Evolutionary conservation across 2,113 vertebrate species (phyloP).

Genomic region (Cichladusa arquata): DNA sequence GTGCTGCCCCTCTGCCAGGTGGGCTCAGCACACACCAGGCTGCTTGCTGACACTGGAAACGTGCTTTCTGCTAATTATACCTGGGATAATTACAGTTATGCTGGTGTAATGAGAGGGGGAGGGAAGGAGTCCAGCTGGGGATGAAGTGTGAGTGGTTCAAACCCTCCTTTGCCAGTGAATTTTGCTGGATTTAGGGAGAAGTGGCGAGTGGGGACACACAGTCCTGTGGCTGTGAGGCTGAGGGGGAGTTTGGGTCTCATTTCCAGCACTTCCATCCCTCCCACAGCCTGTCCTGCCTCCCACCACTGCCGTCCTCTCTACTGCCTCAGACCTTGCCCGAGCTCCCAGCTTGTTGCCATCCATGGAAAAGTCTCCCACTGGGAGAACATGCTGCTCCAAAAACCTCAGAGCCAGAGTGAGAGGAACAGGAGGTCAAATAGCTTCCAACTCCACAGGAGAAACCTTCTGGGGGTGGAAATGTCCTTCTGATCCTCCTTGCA

Average conservation of each 20-base stretch:
- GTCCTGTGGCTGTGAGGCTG: not conserved
- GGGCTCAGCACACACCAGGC: not conserved
- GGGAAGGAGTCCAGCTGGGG: not conserved
- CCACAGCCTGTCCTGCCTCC: not conserved
- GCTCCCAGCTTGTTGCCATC: not conserved
- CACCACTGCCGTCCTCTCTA: not conserved
- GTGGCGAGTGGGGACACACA: not conserved
- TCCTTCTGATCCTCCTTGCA: not conserved
- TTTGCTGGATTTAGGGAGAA: not conserved
- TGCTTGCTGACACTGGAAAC: not conserved
- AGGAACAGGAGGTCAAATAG: not conserved
- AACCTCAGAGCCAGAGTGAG: not conserved
- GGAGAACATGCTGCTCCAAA: not conserved
- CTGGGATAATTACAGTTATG: conserved; percentile 9
- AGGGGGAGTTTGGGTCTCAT: not conserved
- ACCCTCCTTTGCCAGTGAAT: not conserved
- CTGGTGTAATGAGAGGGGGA: not conserved
- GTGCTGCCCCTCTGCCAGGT: not conserved
- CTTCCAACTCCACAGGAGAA: not conserved
- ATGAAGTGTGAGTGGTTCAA: not conserved
- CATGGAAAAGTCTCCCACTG: not conserved
- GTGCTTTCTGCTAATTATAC: conserved; percentile 38
- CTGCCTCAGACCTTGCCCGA: not conserved
- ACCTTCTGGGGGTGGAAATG: not conserved
- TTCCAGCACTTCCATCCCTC: not conserved